Percentiles rank a stretch among this genome's conserved stretches.
These are phyloP conservation scores for Sipha maydis DNA, from an alignment of 2,888 invertebrate species.

Conservation along the genomic window DNA sequence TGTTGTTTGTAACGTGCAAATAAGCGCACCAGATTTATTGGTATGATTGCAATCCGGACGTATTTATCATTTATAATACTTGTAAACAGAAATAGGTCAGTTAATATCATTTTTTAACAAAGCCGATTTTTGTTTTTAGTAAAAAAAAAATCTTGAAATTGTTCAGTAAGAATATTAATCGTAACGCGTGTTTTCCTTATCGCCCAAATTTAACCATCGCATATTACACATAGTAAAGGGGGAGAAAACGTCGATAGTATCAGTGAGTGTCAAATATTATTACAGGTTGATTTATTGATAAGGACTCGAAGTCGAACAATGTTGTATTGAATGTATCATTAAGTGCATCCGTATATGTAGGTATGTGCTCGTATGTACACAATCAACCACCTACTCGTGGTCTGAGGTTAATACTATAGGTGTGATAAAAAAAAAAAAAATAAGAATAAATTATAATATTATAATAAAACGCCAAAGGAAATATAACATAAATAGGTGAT, in stretches of 20 bases:
- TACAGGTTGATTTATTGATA: neutral
- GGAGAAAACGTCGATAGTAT: neutral
- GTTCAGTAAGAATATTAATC: no score
- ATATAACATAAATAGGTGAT: neutral
- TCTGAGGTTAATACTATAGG: neutral
- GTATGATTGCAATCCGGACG: neutral
- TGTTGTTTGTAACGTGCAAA: neutral
- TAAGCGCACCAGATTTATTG: neutral
- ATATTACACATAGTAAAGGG: neutral
- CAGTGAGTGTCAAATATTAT: neutral
- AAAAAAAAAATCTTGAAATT: no score
- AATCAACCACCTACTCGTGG: slow-evolving; percentile 13
- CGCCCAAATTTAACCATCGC: neutral
- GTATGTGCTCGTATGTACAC: neutral
- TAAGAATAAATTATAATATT: neutral
- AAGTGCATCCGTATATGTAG: neutral
- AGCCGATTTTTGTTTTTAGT: neutral
- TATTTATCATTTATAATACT: no score
- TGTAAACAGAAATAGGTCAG: neutral
- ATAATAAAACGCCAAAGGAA: neutral
- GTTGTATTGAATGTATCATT: slow-evolving; percentile 23
- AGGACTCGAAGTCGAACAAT: neutral
- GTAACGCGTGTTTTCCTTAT: neutral
- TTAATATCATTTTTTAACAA: neutral
- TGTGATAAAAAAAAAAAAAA: neutral